These are phyloP conservation scores for Dreissena polymorpha DNA, from an alignment of 1,140 invertebrate species.

Conservation along the genomic window DNA sequence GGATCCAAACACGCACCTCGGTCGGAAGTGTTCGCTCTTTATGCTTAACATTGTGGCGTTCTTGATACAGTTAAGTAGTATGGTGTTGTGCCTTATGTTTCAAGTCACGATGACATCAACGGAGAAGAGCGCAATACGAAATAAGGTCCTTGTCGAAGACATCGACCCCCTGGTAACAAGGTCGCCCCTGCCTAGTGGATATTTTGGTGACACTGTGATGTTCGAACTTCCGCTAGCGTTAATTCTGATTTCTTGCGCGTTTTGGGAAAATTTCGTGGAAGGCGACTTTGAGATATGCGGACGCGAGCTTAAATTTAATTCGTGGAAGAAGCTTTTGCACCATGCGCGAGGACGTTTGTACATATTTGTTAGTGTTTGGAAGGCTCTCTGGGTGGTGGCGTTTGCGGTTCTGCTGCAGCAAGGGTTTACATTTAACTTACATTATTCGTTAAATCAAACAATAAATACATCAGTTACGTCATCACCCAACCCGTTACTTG, in stretches of 20 bases:
- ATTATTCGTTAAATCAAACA: slow-evolving; percentile 37
- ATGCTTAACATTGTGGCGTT: slow-evolving; percentile 59
- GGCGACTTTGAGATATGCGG: slow-evolving; percentile 75
- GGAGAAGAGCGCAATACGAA: slow-evolving; percentile 45
- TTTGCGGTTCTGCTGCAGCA: slow-evolving; percentile 69
- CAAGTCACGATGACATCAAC: slow-evolving; percentile 53
- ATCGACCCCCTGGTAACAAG: slow-evolving; percentile 32
- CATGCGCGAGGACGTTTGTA: slow-evolving; percentile 65
- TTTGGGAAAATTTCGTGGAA: slow-evolving; percentile 98
- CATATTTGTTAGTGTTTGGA: slow-evolving; percentile 71
- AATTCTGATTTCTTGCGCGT: slow-evolving; percentile 92
- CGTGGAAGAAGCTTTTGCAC: slow-evolving; percentile 68
- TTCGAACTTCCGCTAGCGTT: slow-evolving; percentile 93
- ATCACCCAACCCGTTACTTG: not conserved
- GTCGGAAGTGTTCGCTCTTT: slow-evolving; percentile 53
- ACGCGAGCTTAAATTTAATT: slow-evolving; percentile 55
- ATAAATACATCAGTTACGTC: not conserved
- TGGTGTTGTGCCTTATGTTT: slow-evolving; percentile 57
- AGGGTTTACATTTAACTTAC: slow-evolving; percentile 65
- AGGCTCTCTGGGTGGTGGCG: slow-evolving; percentile 68
- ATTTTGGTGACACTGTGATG: slow-evolving; percentile 43
- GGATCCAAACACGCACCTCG: slow-evolving; percentile 48
- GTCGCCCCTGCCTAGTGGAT: slow-evolving; percentile 20
- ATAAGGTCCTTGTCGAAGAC: slow-evolving; percentile 34
- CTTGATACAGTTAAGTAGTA: slow-evolving; percentile 61